A percentile compares a stretch with the other conserved stretches of the same genome.
These are phyloP conservation scores for Acanthopagrus latus DNA, from an alignment of 2,797 vertebrate genomes.

Conservation along the genomic window DNA sequence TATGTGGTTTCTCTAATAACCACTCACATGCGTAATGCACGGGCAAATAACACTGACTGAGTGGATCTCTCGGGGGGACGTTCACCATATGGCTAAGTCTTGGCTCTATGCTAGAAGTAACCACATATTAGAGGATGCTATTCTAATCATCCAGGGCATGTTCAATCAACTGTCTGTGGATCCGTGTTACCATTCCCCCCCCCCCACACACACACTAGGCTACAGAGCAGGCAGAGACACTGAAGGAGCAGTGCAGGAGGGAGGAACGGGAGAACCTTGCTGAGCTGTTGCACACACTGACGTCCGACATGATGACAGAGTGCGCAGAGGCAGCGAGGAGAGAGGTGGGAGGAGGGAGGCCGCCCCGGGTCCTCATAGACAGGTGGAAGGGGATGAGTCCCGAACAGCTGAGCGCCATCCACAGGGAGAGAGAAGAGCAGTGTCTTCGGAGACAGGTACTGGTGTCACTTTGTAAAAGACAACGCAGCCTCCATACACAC, in stretches of 20 bases:
- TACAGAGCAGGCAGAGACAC: slow-evolving; percentile 67
- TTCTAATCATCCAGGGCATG: slow-evolving; percentile 21
- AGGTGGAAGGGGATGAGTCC: slow-evolving; percentile 87
- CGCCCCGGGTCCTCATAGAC: slow-evolving; percentile 70
- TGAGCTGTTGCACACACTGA: slow-evolving; percentile 79
- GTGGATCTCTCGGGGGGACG: slow-evolving; percentile 54
- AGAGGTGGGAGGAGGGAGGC: slow-evolving; percentile 44
- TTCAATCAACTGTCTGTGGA: slow-evolving; percentile 37
- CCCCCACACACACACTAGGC: slow-evolving; percentile 76
- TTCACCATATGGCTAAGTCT: slow-evolving; percentile 43
- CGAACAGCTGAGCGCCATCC: slow-evolving; percentile 77
- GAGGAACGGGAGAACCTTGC: slow-evolving; percentile 73
- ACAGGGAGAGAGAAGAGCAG: slow-evolving; percentile 77
- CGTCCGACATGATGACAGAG: slow-evolving; percentile 87
- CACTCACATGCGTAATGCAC: slow-evolving; percentile 60
- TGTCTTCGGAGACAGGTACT: slow-evolving; percentile 78
- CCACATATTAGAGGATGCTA: slow-evolving; percentile 40
- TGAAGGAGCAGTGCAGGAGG: slow-evolving; percentile 63
- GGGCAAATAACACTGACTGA: slow-evolving; percentile 52
- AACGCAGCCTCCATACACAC: neutral
- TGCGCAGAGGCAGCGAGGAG: slow-evolving; percentile 69
- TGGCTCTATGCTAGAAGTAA: slow-evolving; percentile 33
- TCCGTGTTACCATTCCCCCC: slow-evolving; percentile 28
- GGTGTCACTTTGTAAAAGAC: neutral
- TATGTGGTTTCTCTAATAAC: slow-evolving; percentile 73